Base-by-base conservation (phyloP, 2,797 vertebrate genomes). In the Aplochiton taeniatus region DNA sequence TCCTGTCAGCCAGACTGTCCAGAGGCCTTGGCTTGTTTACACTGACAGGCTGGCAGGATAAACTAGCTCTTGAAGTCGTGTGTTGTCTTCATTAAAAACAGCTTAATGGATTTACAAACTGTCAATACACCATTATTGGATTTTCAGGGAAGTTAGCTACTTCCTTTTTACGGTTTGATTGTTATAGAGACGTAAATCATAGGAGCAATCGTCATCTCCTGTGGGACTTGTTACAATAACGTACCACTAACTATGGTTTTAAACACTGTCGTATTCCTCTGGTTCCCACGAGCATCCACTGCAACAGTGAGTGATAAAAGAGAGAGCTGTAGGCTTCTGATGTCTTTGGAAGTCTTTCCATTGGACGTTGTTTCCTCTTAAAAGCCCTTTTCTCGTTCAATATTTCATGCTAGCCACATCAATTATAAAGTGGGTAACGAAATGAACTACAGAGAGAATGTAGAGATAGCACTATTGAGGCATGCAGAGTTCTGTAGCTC, bases 331-430 rank as follows among this genome's bases (percentile, higher is more conserved):
- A 0, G 10, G 45, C 66, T 66, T 53, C 4, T 70, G 53, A 8
- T 67, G 65, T 8, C 41, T 0, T 54, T 72, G 56, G 49, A 73
- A 67, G 74, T 64, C 56, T 65, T 57, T 72, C 53, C 64, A 31
- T 31, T 31, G 31, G 31, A 31, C 31, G 31, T 31, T 31, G 31
- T 31, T 2, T 42, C 31, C 49, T 78, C 80, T 65, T 66, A 61
- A 61, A n/a, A 78, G 70, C 59, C 52, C 65, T 74, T 70, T 80
- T 65, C 55, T 75, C 5, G 0, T 62, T 87, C 31, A 88, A 88
- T 89, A 81, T 84, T 89, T 83, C 14, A 87, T 83, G 49, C 44
- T 4, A 50, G 70, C 16, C 20, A 50, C 60, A 83, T 88, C 53
- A 78, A 82, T 83, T 78, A 87, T 88, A 53, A 80, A 83, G 77